Evolutionary conservation across 2,113 vertebrate species (phyloP).

Genomic region (Semicossyphus pulcher): DNA sequence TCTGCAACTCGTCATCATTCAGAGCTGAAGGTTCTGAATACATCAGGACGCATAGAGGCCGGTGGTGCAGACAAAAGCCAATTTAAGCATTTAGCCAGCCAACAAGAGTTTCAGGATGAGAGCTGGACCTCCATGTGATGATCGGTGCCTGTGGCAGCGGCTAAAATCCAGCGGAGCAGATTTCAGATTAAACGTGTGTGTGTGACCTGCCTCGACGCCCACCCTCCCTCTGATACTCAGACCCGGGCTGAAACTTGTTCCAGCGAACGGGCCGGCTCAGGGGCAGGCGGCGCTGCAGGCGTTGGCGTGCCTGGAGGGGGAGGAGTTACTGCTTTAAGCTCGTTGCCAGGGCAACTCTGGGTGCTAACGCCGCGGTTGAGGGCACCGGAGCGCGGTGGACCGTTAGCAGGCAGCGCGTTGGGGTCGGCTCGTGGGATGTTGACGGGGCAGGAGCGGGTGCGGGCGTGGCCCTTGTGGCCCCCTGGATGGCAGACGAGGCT

Average conservation of each 20-base stretch:
- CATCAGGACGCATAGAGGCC: not conserved
- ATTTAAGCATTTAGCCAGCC: not conserved
- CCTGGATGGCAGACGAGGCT: conserved; percentile 87
- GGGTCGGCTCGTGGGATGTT: conserved; percentile 86
- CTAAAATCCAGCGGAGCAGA: conserved; percentile 8
- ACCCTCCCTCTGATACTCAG: conserved; percentile 48
- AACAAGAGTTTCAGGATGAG: not conserved
- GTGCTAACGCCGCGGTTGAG: conserved; percentile 82
- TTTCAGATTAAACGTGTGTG: not conserved
- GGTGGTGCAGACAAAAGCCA: not conserved
- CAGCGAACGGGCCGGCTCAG: conserved; percentile 75
- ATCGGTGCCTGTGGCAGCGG: not conserved
- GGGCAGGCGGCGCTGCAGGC: not conserved
- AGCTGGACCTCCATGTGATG: not conserved
- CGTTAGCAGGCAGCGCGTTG: conserved; percentile 39
- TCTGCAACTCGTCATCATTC: not conserved
- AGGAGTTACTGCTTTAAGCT: conserved; percentile 87
- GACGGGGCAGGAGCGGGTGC: conserved; percentile 93
- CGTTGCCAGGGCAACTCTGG: conserved; percentile 90
- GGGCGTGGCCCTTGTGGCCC: conserved; percentile 86
- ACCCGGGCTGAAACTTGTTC: conserved; percentile 83
- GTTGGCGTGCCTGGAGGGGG: conserved; percentile 22
- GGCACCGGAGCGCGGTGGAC: conserved; percentile 35
- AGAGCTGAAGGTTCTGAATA: not conserved
- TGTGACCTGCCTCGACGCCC: not conserved